Evolutionary conservation across 2,113 vertebrate species (phyloP).

Genomic region (Argyrosomus japonicus): DNA sequence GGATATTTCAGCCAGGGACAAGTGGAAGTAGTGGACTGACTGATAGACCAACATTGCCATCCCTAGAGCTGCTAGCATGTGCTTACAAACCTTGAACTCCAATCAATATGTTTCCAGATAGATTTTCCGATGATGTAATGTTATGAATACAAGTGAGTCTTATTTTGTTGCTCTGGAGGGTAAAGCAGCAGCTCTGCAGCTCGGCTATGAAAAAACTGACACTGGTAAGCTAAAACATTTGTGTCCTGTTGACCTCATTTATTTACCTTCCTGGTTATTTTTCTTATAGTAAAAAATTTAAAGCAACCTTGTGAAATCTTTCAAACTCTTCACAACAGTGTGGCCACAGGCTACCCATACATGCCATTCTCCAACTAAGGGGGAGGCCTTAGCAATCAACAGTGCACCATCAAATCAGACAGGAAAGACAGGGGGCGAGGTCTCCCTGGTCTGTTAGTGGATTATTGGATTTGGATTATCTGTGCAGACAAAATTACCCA

Average conservation of each 20-base stretch:
- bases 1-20: neutral
- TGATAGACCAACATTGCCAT: neutral
- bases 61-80: neutral
- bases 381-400: neutral
- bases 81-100: neutral
- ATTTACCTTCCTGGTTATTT: neutral
- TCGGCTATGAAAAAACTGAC: neutral
- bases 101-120: neutral
- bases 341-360: neutral
- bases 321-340: neutral
- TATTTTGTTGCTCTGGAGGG: neutral
- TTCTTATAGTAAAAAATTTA: neutral
- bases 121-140: neutral
- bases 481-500: conserved; percentile 58
- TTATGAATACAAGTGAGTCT: neutral
- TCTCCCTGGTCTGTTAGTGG: conserved; percentile 35
- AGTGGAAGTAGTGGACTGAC: neutral
- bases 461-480: conserved; percentile 72
- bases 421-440: conserved; percentile 19
- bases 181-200: no score
- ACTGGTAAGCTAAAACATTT: neutral
- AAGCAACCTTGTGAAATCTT: neutral
- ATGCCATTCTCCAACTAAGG: neutral
- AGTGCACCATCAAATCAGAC: conserved; percentile 13
- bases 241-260: neutral